Percentiles rank a stretch among this genome's conserved stretches.
Evolutionary conservation across 2,888 invertebrate genomes (phyloP).

Genomic region (Leptothorax acervorum): DNA sequence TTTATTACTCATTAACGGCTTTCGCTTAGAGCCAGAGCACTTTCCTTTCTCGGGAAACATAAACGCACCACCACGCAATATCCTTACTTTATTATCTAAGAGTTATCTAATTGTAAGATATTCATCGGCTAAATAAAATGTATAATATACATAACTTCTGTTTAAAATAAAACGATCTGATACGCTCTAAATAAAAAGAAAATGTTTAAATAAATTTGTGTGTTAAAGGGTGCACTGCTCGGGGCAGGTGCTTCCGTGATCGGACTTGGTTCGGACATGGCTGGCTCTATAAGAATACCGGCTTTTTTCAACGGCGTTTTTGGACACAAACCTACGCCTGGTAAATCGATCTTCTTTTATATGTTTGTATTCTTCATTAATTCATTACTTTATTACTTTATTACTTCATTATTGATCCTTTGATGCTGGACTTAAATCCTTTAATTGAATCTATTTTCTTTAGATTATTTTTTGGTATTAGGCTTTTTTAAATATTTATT

Average conservation of each 20-base stretch:
- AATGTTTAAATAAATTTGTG: not conserved
- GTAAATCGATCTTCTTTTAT: conserved; percentile 83
- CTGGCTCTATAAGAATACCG: conserved; percentile 95
- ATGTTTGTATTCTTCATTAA: not conserved
- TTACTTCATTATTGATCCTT: not conserved
- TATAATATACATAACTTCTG: not conserved
- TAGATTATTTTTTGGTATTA: not conserved
- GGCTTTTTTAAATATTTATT: not conserved
- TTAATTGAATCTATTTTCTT: not conserved
- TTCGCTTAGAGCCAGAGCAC: not conserved
- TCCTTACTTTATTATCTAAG: not conserved
- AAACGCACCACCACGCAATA: not conserved
- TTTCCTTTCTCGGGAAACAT: conserved; percentile 7
- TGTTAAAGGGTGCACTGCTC: conserved; percentile 89
- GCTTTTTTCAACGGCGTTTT: conserved; percentile 95
- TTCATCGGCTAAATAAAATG: not conserved
- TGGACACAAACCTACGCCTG: conserved; percentile 94
- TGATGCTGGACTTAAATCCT: not conserved
- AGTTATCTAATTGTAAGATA: not conserved
- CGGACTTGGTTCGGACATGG: conserved; percentile 94
- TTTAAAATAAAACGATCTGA: not conserved
- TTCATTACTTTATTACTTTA: no score
- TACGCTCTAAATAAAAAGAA: not conserved
- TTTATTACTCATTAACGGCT: not conserved
- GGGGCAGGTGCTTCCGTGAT: conserved; percentile 92